These are phyloP conservation scores for Aphelenchoides fujianensis DNA, from an alignment of 1,140 invertebrate species.

Conservation along the genomic window DNA sequence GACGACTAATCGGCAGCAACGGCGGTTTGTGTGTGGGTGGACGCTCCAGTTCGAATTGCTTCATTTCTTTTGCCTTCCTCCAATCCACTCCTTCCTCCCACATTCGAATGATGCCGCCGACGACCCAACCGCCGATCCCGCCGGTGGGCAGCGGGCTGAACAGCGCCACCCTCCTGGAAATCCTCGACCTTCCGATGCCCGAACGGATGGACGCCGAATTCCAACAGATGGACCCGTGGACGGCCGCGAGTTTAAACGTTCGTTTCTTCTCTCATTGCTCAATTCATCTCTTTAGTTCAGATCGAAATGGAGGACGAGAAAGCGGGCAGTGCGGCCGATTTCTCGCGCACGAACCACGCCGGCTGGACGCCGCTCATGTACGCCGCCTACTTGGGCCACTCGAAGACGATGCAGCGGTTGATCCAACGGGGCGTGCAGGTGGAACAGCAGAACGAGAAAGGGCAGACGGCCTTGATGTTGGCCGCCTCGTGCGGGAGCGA, in stretches of 20 bases:
- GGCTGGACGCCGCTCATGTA: slow-evolving; percentile 67
- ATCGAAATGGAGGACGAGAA: no score
- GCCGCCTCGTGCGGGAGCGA: slow-evolving; percentile 65
- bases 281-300: no score
- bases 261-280: no score
- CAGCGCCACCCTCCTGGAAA: background rate
- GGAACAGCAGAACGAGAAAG: slow-evolving; percentile 63
- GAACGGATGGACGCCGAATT: background rate
- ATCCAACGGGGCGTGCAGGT: slow-evolving; percentile 62
- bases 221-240: background rate
- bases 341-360: slow-evolving; percentile 62
- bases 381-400: slow-evolving; percentile 65
- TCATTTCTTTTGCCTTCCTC: no score
- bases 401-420: slow-evolving; percentile 63
- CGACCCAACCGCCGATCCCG: no score
- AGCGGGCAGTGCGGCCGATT: no score
- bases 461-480: slow-evolving; percentile 64
- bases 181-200: background rate
- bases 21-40: no score
- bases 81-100: no score
- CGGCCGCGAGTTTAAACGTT: slow-evolving; percentile 5
- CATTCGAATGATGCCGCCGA: no score
- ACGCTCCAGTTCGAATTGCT: no score
- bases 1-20: no score
- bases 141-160: background rate